Percentiles rank a stretch among this genome's conserved stretches.
Conservation (phyloP, 2,888 invertebrate species). For the Atrina japonica region DNA sequence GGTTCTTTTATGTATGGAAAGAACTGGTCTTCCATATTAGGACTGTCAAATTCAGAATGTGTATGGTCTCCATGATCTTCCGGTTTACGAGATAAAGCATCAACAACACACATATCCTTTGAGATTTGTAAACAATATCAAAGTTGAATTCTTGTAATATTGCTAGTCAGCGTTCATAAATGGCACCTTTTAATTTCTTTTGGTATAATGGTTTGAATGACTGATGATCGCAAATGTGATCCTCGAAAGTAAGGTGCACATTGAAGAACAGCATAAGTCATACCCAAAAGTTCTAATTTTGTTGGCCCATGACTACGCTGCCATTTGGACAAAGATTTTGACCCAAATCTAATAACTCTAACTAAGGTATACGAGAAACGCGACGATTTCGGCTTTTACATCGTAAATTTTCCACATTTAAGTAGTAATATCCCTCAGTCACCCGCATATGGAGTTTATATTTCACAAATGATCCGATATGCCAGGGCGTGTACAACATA, state of each 20-base stretch:
- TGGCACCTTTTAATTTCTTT: slow-evolving; percentile 37
- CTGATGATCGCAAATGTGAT: slow-evolving; percentile 39
- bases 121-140: slow-evolving; percentile 34
- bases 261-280: slow-evolving; percentile 30
- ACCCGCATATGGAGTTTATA: too few relatives aligned
- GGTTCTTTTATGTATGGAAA: too few relatives aligned
- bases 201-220: slow-evolving; percentile 30
- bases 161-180: slow-evolving; percentile 34
- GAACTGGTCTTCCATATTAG: too few relatives aligned
- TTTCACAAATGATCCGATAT: too few relatives aligned
- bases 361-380: too few relatives aligned
- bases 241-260: slow-evolving; percentile 36
- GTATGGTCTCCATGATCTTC: too few relatives aligned
- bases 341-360: slow-evolving; percentile 37
- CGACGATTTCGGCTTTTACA: too few relatives aligned
- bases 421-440: too few relatives aligned
- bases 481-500: too few relatives aligned
- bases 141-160: slow-evolving; percentile 35
- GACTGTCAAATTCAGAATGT: too few relatives aligned
- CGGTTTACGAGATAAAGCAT: slow-evolving; percentile 5
- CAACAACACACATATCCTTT: slow-evolving; percentile 31
- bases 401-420: too few relatives aligned
- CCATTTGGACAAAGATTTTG: slow-evolving; percentile 28
- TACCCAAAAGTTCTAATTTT: slow-evolving; percentile 34
- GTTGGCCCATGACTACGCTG: slow-evolving; percentile 35